phyloP scores from a whole-genome alignment of 2,888 invertebrate genomes.

The Cryptosula pallasiana region DNA sequence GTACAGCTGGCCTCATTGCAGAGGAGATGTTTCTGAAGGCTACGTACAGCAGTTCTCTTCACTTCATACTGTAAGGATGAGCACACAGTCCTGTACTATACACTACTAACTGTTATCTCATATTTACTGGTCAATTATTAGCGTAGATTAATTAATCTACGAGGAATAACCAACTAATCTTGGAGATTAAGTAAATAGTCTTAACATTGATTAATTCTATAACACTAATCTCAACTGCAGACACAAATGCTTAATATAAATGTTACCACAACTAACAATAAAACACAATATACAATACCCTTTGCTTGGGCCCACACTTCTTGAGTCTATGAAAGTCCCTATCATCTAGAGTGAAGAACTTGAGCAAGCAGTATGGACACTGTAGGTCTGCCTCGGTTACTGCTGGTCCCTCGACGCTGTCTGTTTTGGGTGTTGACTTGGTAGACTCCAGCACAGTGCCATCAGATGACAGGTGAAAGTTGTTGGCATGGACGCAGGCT shows the following conservation, averaged over 20 bases:
- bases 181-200: no score
- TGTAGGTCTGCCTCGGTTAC: neutral
- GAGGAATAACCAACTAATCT: no score
- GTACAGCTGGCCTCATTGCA: neutral
- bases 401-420: neutral
- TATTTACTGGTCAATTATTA: no score
- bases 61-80: slow-evolving; percentile 19
- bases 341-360: slow-evolving; percentile 6
- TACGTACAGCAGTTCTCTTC: slow-evolving; percentile 5
- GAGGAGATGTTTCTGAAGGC: slow-evolving; percentile 18
- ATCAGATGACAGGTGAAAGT: slow-evolving; percentile 3
- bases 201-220: no score
- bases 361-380: slow-evolving; percentile 8
- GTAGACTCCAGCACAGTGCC: neutral
- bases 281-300: no score
- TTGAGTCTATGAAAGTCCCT: slow-evolving; percentile 8
- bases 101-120: no score
- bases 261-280: no score
- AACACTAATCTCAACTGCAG: no score
- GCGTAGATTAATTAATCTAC: no score
- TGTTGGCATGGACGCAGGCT: slow-evolving; percentile 6
- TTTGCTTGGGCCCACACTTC: slow-evolving; percentile 22
- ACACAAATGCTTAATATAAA: no score
- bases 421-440: neutral
- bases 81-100: no score